Base-by-base conservation (phyloP, 2,113 vertebrate genomes). In the Cavia porcellus region DNA sequence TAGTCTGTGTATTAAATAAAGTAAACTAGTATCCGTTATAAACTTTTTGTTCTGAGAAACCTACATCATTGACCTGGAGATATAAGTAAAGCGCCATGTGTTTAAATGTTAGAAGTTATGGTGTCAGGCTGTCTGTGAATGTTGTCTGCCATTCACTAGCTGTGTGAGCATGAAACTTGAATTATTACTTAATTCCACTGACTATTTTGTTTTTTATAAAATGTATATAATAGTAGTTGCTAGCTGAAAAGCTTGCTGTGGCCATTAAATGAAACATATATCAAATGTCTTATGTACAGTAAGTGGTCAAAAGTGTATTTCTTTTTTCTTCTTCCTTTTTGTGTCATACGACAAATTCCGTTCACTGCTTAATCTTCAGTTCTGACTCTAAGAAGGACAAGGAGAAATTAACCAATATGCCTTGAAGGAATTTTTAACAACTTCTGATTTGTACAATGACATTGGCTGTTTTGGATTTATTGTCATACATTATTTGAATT, bases 391-490 rank as follows among this genome's bases (percentile, higher is more conserved):
- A 86, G 13, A 8, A 62, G 2, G 83, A 13, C 15, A 86, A 92
- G 64, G 89, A 90, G 93, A 90, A 74, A 38, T 86, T 83, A 30
- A 96, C 14, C 57, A 6, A 74, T 62, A n/a, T 74, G 52, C 72
- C n/a, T 93, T 64, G 2, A 86, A 91, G 25, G 32, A 94, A 91
- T 64, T 81, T 82, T 15, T 62, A 30, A 81, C 15, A 91, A 6
- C 47, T 75, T 88, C 75, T 90, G 45, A 92, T 94, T 82, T 64
- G 50, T 93, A 8, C 7, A 68, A 89, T 52, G n/a, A n/a, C n/a
- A n/a, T 90, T 68, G 64, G 1, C 5, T 42, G 4, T 72, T 97
- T 81, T 62, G 32, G 20, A 89, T 38, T 88, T 89, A 87, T 89
- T 95, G 11, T 13, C 35, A 75, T 84, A 87, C 55, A 25, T 86